phyloP scores from a whole-genome alignment of 2,797 vertebrate species.

The Aplochiton taeniatus region DNA sequence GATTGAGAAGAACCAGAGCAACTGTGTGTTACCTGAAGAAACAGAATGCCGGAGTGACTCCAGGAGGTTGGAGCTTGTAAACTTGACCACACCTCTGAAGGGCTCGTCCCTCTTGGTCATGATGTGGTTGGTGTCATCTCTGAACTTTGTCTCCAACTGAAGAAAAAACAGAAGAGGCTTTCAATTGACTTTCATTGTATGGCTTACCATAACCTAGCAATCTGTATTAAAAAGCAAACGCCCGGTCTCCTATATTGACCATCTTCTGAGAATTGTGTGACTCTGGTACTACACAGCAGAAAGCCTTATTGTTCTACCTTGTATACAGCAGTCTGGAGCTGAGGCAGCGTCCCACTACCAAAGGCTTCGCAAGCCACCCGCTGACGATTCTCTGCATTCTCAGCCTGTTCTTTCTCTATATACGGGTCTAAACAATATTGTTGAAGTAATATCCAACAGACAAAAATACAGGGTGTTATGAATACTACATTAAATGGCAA shows the following conservation, averaged over 20 bases:
- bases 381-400: slow-evolving; percentile 68
- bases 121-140: slow-evolving; percentile 64
- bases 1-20: not conserved
- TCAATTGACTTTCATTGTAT: not conserved
- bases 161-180: slow-evolving; percentile 17
- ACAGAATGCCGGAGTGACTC: slow-evolving; percentile 86
- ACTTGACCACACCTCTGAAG: slow-evolving; percentile 86
- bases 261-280: too few species aligned
- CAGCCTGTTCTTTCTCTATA: slow-evolving; percentile 79
- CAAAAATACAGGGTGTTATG: not conserved
- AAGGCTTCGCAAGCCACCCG: slow-evolving; percentile 81
- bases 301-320: slow-evolving; percentile 55
- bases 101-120: slow-evolving; percentile 75
- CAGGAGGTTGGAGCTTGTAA: slow-evolving; percentile 87
- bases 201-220: not conserved
- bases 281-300: too few species aligned
- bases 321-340: slow-evolving; percentile 83
- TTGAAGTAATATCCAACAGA: not conserved
- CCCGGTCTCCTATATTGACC: too few species aligned
- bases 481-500: not conserved
- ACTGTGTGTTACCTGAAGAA: slow-evolving; percentile 76
- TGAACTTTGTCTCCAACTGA: slow-evolving; percentile 91
- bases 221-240: too few species aligned
- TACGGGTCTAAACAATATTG: slow-evolving; percentile 67
- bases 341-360: slow-evolving; percentile 79